Evolutionary conservation across 2,797 vertebrate genomes (phyloP), one percentile per base, ranked within the genome.

Genomic region (Silurus aristotelis): DNA sequence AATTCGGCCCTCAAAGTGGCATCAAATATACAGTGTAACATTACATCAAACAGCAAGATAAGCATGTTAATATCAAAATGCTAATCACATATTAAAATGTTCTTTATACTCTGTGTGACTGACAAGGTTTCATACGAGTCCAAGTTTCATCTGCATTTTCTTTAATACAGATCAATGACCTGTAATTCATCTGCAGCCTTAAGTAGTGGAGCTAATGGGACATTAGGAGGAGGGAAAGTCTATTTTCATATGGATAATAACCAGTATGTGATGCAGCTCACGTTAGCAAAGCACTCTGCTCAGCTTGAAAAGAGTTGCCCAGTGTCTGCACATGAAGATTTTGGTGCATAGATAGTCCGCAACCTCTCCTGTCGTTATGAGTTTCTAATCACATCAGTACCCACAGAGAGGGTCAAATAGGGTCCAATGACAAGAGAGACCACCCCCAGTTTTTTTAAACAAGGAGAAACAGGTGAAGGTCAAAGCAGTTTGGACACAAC

Each of bases 221-320:
- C 90, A 92, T 92, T 95, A 89, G 82, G 2, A n/a, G 25, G 64
- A 87, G 85, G 78, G 61, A 75, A 76, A 76, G 78, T 82, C 77
- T 76, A 88, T 85, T 95, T 94, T 92, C 92, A 91, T 92, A 91
- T 90, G 91, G 89, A 93, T 93, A 95, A 95, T 93, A 95, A 95
- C 92, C 92, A 90, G 88, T 93, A 93, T 93, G 90, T 91, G 92
- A 93, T 93, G 92, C 90, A 93, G 90, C 61, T 85, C 78, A 85
- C 84, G 84, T 80, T 82, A 86, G 80, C 80, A 72, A 83, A 77
- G 79, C 78, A 91, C 89, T 86, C 90, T 91, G 91, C 90, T 85
- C 55, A 0, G 87, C 94, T 92, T 93, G 90, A 91, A 86, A 55
- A 70, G 91, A 92, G 90, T 90, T 92, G 92, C 93, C 90, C 89